Evolutionary conservation across 2,888 invertebrate species (phyloP), one percentile per base, ranked within the genome.

Genomic region (Cryptocephalus primarius): DNA sequence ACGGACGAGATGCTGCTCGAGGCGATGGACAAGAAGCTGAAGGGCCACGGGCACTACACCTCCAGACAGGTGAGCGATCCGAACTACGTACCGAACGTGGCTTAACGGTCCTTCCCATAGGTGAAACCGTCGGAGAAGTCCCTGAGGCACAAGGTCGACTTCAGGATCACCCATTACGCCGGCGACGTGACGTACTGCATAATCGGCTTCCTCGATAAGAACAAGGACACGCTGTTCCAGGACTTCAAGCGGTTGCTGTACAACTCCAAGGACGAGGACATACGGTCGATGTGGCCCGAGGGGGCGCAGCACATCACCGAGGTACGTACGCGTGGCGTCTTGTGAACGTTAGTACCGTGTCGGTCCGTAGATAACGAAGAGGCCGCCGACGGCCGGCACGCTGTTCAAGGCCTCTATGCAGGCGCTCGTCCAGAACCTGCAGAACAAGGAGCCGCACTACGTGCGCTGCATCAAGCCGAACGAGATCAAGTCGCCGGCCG

Each of bases 391-490:
- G 0, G 95, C 96, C 4, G 96, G 94, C 22, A 88, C 89, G 0
- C 73, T 93, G 45, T 97, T 97, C 78, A 92, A 94, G 69, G 88
- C 83, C 66, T 96, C 95, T 1, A 97, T 97, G 90, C 72, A 86
- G 22, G 83, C 89, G 40, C 76, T 97, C 47, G 93, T 94, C 36
- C 75, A 84, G 45, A 95, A 92, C 39, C 74, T 97, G 55, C 81
- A 85, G 40, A 86, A 82, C 68, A 97, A 95, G 74, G 93, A 93
- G 66, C 95, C 95, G 0, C 93, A 91, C 74, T 97, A 97, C 73
- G 90, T 97, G 53, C 83, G 97, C 48, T 97, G 97, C 69, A 85
- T 97, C 63, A 97, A 97, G 64, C 97, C 97, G 31, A 97, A 96
- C 71, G 92, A 95, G 60, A 78, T 88, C 44, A 97, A 97, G 74